A percentile compares a stretch with the other conserved stretches of the same genome.
phyloP scores from a whole-genome alignment of 2,888 invertebrate species.

The Congeria kusceri region DNA sequence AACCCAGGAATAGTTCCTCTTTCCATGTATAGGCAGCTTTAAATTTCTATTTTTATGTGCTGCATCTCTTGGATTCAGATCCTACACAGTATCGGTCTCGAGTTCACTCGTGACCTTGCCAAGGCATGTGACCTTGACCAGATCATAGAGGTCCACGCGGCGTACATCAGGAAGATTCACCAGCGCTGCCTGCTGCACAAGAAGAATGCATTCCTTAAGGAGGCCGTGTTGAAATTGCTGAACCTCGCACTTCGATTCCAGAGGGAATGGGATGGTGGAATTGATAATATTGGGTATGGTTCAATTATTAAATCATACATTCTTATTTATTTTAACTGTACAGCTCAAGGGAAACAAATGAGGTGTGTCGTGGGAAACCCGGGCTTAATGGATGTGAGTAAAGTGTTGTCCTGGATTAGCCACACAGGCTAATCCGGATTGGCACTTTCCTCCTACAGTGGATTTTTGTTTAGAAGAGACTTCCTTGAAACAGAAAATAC shows the following conservation, averaged over 20 bases:
- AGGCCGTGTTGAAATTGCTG: constrained; percentile 81
- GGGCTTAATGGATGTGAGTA: no score
- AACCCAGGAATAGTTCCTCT: no score
- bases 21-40: no score
- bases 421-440: no score
- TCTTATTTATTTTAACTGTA: background rate
- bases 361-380: no score
- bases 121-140: constrained; percentile 80
- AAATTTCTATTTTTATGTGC: no score
- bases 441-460: no score
- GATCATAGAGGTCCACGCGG: constrained; percentile 78
- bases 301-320: background rate
- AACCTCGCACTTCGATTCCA: constrained; percentile 80
- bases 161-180: constrained; percentile 79
- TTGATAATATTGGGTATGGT: constrained; percentile 76
- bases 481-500: no score
- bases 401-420: no score
- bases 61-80: constrained; percentile 76
- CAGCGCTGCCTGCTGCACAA: constrained; percentile 83
- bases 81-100: constrained; percentile 82
- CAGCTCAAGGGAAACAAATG: background rate
- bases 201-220: constrained; percentile 77
- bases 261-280: constrained; percentile 79
- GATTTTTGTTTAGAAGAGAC: no score
- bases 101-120: constrained; percentile 79